Percentiles rank a stretch among this genome's conserved stretches.
Conservation (phyloP, 1,140 invertebrate genomes). For the Drosophila lowei region DNA sequence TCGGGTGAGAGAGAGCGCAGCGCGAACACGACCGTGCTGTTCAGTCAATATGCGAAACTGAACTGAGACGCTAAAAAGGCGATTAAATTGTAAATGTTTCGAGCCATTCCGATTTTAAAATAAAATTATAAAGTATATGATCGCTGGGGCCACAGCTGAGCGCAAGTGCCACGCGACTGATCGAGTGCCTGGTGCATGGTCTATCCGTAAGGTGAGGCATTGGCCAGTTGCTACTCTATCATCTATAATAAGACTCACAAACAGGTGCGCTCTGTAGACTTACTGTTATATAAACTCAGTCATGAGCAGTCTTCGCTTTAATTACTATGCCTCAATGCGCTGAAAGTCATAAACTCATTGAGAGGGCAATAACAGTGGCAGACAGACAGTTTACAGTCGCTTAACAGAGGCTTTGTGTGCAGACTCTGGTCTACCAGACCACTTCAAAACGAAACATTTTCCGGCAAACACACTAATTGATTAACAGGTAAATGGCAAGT, state of each 20-base stretch:
- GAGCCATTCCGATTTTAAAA: conserved; percentile 63
- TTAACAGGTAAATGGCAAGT: conserved; percentile 17
- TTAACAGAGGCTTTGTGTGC: conserved; percentile 15
- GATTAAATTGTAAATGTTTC: conserved; percentile 71
- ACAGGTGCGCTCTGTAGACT: conserved; percentile 48
- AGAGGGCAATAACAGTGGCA: conserved; percentile 7
- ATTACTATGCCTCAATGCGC: conserved; percentile 8
- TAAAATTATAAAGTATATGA: conserved; percentile 47
- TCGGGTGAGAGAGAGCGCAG: conserved; percentile 20
- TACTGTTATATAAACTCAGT: conserved; percentile 53
- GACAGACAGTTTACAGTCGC: not conserved
- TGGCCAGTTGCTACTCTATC: too few relatives aligned
- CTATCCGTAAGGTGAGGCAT: not conserved
- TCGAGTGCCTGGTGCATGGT: too few relatives aligned
- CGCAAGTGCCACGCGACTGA: too few relatives aligned
- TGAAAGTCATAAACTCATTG: conserved; percentile 29
- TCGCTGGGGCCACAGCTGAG: too few relatives aligned
- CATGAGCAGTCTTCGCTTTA: conserved; percentile 27
- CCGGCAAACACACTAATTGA: conserved; percentile 19
- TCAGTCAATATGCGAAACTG: conserved; percentile 69
- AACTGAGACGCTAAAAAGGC: conserved; percentile 62
- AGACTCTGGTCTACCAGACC: not conserved
- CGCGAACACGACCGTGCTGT: conserved; percentile 63
- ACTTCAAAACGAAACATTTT: conserved; percentile 15
- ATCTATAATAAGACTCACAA: not conserved